These are phyloP conservation scores for Fregetta grallaria DNA, from an alignment of 2,113 vertebrate genomes.

Conservation along the genomic window DNA sequence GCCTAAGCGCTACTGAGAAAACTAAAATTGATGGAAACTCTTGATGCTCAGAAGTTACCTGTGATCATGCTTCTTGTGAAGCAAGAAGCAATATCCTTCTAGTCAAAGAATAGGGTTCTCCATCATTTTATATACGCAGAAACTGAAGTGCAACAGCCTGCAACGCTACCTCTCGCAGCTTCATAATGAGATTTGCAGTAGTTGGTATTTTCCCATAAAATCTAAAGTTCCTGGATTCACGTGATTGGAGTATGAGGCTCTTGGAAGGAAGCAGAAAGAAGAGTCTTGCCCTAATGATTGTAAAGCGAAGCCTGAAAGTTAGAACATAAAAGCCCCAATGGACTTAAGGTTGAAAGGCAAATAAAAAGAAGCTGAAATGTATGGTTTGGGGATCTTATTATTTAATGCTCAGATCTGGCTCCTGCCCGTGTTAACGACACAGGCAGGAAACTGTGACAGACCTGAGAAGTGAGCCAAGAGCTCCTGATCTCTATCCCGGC, in stretches of 20 bases:
- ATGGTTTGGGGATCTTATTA: neutral
- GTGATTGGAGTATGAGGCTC: neutral
- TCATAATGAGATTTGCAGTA: constrained; percentile 32
- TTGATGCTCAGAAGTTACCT: neutral
- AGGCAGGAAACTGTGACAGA: constrained; percentile 4
- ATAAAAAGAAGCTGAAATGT: neutral
- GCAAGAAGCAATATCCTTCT: neutral
- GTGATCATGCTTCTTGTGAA: neutral
- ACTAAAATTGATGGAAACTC: neutral
- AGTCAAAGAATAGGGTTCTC: neutral
- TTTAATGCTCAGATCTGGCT: neutral
- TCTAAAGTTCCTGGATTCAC: neutral
- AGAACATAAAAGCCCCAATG: neutral
- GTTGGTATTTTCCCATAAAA: neutral
- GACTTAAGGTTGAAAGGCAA: neutral
- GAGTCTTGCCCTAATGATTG: neutral
- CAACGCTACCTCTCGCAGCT: neutral
- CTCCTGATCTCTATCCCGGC: neutral
- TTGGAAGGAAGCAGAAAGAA: neutral
- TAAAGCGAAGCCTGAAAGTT: neutral
- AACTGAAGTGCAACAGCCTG: neutral
- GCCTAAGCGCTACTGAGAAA: neutral
- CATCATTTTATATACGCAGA: neutral
- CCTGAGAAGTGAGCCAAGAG: neutral
- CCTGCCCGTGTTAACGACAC: neutral